Percentiles rank a stretch among this genome's conserved stretches.
Evolutionary conservation across 2,797 vertebrate genomes (phyloP).

Genomic region (Tragopan temminckii): DNA sequence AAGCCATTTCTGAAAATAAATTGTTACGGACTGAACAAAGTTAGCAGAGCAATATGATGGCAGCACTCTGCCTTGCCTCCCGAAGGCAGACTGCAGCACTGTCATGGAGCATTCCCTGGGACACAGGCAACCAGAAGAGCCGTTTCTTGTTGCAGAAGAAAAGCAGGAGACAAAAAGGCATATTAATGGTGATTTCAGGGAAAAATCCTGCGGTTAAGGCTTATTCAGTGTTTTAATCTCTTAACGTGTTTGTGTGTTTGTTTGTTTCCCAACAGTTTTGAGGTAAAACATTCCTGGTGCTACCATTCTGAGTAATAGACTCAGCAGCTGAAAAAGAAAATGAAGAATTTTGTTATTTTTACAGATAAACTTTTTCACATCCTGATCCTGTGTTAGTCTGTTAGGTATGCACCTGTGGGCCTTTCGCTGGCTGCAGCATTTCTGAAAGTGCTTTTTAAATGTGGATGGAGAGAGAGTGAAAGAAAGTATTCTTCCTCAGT

Average conservation of each 20-base stretch:
- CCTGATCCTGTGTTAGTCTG: not conserved
- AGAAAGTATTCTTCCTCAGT: not conserved
- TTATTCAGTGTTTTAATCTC: not conserved
- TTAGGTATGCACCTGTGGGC: fast-evolving
- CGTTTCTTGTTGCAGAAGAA: not conserved
- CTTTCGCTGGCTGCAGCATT: not conserved
- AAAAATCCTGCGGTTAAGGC: not conserved
- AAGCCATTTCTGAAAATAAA: not conserved
- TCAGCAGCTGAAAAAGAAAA: not conserved
- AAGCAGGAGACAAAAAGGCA: not conserved
- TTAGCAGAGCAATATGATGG: not conserved
- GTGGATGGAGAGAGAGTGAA: not conserved
- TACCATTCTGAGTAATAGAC: not conserved
- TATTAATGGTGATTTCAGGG: not conserved
- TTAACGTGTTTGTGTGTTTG: not conserved
- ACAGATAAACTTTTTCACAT: not conserved
- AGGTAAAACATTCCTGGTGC: not conserved
- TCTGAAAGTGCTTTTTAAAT: not conserved
- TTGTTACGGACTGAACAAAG: not conserved
- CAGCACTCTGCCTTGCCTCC: not conserved
- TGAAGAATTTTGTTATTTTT: not conserved
- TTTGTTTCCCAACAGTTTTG: not conserved
- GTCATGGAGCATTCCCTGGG: not conserved
- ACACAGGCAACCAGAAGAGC: not conserved
- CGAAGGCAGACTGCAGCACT: not conserved